phyloP scores from a whole-genome alignment of 2,113 vertebrate genomes.

The Nibea albiflora region DNA sequence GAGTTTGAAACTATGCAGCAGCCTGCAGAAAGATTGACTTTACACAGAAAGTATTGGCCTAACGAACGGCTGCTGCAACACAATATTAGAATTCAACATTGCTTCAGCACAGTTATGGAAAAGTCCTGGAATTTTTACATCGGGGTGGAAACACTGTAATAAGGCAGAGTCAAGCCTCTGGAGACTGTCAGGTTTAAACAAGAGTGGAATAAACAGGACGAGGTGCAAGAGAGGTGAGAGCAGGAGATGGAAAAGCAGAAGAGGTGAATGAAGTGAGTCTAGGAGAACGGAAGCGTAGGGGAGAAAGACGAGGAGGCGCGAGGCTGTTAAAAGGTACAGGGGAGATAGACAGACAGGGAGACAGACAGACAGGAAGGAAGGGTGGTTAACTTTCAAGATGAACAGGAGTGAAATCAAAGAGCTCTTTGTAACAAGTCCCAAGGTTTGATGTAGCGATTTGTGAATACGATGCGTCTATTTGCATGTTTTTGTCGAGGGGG shows the following conservation, averaged over 20 bases:
- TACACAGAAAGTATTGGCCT: background rate
- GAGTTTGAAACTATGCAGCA: background rate
- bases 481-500: slow-evolving; percentile 53
- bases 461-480: slow-evolving; percentile 60
- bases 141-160: slow-evolving; percentile 18
- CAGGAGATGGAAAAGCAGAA: slow-evolving; percentile 6
- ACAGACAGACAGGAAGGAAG: background rate
- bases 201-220: slow-evolving; percentile 34
- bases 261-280: slow-evolving; percentile 20
- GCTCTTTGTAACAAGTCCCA: slow-evolving; percentile 64
- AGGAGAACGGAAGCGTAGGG: slow-evolving; percentile 28
- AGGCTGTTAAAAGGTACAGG: slow-evolving; percentile 21
- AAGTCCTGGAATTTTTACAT: slow-evolving; percentile 36
- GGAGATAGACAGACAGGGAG: background rate
- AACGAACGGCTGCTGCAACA: background rate
- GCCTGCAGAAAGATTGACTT: background rate
- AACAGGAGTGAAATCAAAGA: slow-evolving; percentile 57
- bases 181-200: slow-evolving; percentile 33
- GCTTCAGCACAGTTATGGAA: background rate
- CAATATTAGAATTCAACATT: slow-evolving; percentile 12
- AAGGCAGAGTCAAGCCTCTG: slow-evolving; percentile 6
- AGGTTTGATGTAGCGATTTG: slow-evolving; percentile 58
- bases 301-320: slow-evolving; percentile 17
- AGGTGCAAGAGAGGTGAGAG: slow-evolving; percentile 36
- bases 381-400: slow-evolving; percentile 44